A percentile compares a stretch with the other conserved stretches of the same genome.
Evolutionary conservation across 1,140 invertebrate species (phyloP).

Genomic region (Zaprionus gabonicus): DNA sequence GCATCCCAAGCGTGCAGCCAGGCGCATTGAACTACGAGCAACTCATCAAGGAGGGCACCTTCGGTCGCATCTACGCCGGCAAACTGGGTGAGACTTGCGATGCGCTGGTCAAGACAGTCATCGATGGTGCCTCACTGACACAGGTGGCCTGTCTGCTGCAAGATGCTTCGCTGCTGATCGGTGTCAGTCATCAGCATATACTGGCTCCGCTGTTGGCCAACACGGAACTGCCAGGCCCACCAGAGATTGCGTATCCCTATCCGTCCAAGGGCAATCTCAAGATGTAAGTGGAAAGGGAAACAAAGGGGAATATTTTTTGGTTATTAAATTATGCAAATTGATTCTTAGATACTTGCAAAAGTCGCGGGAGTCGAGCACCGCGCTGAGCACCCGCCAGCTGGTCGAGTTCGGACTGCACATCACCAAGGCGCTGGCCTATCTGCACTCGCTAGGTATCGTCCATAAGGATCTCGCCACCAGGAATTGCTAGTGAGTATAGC

Average conservation of each 20-base stretch:
- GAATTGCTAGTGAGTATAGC: conserved; percentile 91
- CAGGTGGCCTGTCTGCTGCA: conserved; percentile 92
- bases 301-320: too few species aligned
- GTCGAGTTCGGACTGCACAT: conserved; percentile 96
- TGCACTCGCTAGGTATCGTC: conserved; percentile 94
- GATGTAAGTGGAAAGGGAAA: conserved; percentile 86
- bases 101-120: conserved; percentile 92
- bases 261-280: conserved; percentile 94
- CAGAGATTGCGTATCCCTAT: conserved; percentile 93
- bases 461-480: conserved; percentile 96
- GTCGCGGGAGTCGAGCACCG: conserved; percentile 86
- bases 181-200: conserved; percentile 92
- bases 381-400: conserved; percentile 92
- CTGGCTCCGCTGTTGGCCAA: conserved; percentile 92
- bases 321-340: conserved; percentile 18
- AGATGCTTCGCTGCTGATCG: conserved; percentile 93
- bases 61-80: conserved; percentile 92
- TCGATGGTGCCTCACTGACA: conserved; percentile 92
- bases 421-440: conserved; percentile 93
- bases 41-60: conserved; percentile 91
- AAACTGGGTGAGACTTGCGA: conserved; percentile 90
- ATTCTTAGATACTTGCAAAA: conserved; percentile 87
- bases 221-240: conserved; percentile 89
- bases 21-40: conserved; percentile 88
- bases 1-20: conserved; percentile 87